Percentiles rank a stretch among this genome's conserved stretches.
phyloP scores from a whole-genome alignment of 2,888 invertebrate species.

The Macropis europaea region DNA sequence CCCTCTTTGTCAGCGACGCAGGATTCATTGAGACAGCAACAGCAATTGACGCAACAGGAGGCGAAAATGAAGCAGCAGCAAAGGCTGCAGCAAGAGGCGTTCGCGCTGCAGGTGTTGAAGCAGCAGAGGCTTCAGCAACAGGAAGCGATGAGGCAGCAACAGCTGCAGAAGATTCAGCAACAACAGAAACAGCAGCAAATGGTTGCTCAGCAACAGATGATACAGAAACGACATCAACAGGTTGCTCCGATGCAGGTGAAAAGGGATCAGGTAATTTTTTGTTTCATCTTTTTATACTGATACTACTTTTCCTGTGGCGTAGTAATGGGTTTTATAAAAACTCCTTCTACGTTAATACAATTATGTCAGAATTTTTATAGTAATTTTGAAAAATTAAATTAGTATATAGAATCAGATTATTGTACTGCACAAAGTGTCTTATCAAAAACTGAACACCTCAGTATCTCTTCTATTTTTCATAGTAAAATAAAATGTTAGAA shows the following conservation, averaged over 20 bases:
- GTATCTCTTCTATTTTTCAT: too few species aligned
- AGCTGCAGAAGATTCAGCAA: slow-evolving; percentile 64
- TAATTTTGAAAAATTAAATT: neutral
- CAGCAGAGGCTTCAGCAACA: slow-evolving; percentile 75
- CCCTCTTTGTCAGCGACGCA: slow-evolving; percentile 57
- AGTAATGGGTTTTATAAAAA: too few species aligned
- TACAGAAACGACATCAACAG: slow-evolving; percentile 50
- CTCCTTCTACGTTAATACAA: too few species aligned
- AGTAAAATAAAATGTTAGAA: too few species aligned
- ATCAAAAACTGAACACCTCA: too few species aligned
- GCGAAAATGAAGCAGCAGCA: slow-evolving; percentile 68
- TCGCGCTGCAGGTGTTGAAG: slow-evolving; percentile 73
- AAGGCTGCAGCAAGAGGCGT: slow-evolving; percentile 70
- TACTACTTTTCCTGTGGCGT: neutral
- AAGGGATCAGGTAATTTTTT: slow-evolving; percentile 46
- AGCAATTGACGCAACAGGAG: slow-evolving; percentile 68
- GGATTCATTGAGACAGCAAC: slow-evolving; percentile 60
- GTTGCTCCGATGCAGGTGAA: slow-evolving; percentile 66
- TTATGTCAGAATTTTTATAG: too few species aligned
- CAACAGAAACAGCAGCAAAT: slow-evolving; percentile 60
- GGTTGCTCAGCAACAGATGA: slow-evolving; percentile 46
- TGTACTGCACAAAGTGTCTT: too few species aligned
- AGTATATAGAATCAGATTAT: too few species aligned
- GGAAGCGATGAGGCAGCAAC: slow-evolving; percentile 71
- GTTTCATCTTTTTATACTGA: neutral